A percentile compares a stretch with the other conserved stretches of the same genome.
These are phyloP conservation scores for Clanis bilineata DNA, from an alignment of 2,888 invertebrate species.

Conservation along the genomic window DNA sequence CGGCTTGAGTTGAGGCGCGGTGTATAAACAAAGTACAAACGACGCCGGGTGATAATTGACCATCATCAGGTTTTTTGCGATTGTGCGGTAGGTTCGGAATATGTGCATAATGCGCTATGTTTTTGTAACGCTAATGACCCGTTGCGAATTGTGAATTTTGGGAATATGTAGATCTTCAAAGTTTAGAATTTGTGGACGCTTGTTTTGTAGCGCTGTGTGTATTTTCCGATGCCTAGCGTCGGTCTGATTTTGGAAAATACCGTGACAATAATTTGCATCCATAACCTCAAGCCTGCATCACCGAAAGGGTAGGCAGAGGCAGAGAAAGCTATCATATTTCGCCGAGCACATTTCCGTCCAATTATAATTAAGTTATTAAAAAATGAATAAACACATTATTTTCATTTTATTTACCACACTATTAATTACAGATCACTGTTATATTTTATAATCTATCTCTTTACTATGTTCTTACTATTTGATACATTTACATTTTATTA, in stretches of 20 bases:
- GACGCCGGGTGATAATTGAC: constrained; percentile 53
- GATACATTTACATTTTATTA: background rate
- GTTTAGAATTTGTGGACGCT: background rate
- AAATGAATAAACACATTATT: no score
- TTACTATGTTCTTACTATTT: background rate
- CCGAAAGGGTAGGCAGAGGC: no score
- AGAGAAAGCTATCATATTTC: no score
- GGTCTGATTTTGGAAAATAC: background rate
- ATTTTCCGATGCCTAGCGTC: background rate
- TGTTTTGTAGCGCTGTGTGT: background rate
- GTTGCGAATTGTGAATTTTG: constrained; percentile 13
- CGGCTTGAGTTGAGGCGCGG: constrained; percentile 24
- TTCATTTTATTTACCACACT: no score
- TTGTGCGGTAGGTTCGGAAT: constrained; percentile 43
- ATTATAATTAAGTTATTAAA: no score
- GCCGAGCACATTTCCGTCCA: no score
- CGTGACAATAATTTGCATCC: no score
- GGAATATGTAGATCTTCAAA: constrained; percentile 7
- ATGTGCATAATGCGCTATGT: constrained; percentile 27
- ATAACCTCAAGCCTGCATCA: no score
- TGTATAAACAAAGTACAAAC: constrained; percentile 46
- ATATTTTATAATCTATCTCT: background rate
- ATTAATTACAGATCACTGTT: background rate
- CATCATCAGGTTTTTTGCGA: constrained; percentile 45
- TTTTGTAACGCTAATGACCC: constrained; percentile 14